Base-by-base conservation (phyloP, 2,113 vertebrate genomes). In the Gnathonemus longibarbis region DNA sequence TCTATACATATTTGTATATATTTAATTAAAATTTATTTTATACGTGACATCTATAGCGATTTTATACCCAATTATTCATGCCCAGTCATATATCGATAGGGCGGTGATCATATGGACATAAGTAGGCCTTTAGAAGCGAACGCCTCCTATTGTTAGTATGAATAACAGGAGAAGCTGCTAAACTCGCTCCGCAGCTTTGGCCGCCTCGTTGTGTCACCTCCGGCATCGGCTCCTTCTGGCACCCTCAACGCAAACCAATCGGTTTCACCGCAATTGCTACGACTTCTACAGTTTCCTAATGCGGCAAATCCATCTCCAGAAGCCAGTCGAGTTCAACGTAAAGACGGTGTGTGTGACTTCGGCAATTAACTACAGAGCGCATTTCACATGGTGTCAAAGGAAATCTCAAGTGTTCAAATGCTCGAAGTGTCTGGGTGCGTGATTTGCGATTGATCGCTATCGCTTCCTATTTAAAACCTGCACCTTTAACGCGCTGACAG, bases 401-500 rank as follows among this genome's bases (percentile, higher is more conserved):
- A 11, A 66, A 66, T 66, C 62, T 66, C 62, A 66, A 66, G 24
- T 39, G 39, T 80, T 42, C 31, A 27, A 48, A 50, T 39, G 24
- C 21, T 45, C 24, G 1, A 84, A 24, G 83, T 46, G 45, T 24
- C 15, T 8, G 45, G 77, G 13, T 45, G 39, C 13, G 83, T 8
- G 45, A 10, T n/a, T 24, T 85, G 42, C 13, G 24, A 24, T 49
- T n/a, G 50, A 86, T 48, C 24, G 46, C 42, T 3, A 77, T 39
- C 31, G 31, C 74, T 80, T 42, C 35, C 74, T 42, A 42, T 27
- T 74, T 24, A 88, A 48, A n/a, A 48, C 39, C 96, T 93, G 90
- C 95, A 95, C 92, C 46, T 48, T 77, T 52, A 31, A 52, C 27
- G 7, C 45, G 4, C 24, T 52, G n/a, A 31, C 39, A 7, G 50